Evolutionary conservation across 2,113 vertebrate genomes (phyloP).

Genomic region (Sminthopsis crassicaudata): DNA sequence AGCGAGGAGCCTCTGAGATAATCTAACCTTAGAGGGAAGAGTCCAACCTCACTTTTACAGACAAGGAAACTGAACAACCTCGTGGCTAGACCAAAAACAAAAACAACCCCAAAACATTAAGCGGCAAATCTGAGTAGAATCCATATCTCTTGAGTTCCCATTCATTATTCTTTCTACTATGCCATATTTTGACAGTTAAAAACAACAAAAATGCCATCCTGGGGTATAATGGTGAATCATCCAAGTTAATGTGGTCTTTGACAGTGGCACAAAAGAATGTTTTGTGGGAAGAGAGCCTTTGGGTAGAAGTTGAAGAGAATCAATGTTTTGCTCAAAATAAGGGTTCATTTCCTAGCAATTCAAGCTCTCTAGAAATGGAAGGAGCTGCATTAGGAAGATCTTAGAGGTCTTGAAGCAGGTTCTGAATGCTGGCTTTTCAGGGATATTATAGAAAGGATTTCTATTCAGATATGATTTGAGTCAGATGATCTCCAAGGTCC

Average conservation of each 20-base stretch:
- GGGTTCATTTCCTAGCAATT: background rate
- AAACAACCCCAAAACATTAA: background rate
- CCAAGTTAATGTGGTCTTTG: background rate
- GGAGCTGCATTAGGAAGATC: background rate
- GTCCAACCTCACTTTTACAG: background rate
- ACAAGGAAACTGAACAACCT: background rate
- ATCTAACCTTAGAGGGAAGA: background rate
- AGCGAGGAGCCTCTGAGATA: background rate
- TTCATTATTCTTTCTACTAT: background rate
- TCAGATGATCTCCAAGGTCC: constrained; percentile 36
- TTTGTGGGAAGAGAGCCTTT: background rate
- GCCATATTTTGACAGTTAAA: background rate
- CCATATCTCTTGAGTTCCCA: background rate
- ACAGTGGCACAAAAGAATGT: background rate
- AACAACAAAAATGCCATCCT: background rate
- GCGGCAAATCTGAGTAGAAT: background rate
- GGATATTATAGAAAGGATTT: background rate
- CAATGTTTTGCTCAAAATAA: background rate
- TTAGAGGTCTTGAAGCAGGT: background rate
- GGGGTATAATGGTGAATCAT: background rate
- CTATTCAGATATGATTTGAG: background rate
- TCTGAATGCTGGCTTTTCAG: background rate
- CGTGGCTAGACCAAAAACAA: background rate
- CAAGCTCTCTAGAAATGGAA: background rate
- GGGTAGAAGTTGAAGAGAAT: background rate